Evolutionary conservation across 2,797 vertebrate species (phyloP).

Genomic region (Enteromius mattozi): DNA sequence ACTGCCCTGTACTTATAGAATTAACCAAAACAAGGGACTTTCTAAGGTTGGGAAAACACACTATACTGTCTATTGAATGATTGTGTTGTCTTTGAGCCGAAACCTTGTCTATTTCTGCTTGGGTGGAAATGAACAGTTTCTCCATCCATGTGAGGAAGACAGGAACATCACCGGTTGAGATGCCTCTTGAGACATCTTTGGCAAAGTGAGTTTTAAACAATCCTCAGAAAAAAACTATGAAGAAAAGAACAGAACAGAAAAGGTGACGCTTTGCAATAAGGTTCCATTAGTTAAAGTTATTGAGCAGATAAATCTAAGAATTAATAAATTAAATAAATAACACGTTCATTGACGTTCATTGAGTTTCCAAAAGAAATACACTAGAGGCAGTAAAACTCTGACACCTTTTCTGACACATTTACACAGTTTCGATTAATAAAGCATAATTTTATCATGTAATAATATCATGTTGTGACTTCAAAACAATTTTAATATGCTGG

Average conservation of each 20-base stretch:
- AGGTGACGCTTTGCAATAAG: background rate
- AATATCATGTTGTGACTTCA: too few relatives aligned
- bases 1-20: background rate
- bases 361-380: too few relatives aligned
- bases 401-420: too few relatives aligned
- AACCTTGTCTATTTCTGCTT: slow-evolving; percentile 3
- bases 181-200: background rate
- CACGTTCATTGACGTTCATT: too few relatives aligned
- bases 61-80: background rate
- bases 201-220: background rate
- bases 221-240: background rate
- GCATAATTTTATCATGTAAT: too few relatives aligned
- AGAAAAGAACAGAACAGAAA: too few relatives aligned
- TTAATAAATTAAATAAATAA: too few relatives aligned
- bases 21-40: background rate
- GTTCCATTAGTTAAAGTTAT: background rate
- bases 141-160: background rate
- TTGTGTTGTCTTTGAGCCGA: background rate
- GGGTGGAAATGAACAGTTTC: background rate
- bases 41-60: background rate
- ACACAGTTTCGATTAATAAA: too few relatives aligned
- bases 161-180: background rate
- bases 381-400: too few relatives aligned
- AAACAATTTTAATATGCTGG: too few relatives aligned
- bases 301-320: too few relatives aligned